A percentile compares a stretch with the other conserved stretches of the same genome.
These are phyloP conservation scores for Syngnathus rostellatus DNA, from an alignment of 2,797 vertebrate genomes.

Conservation along the genomic window DNA sequence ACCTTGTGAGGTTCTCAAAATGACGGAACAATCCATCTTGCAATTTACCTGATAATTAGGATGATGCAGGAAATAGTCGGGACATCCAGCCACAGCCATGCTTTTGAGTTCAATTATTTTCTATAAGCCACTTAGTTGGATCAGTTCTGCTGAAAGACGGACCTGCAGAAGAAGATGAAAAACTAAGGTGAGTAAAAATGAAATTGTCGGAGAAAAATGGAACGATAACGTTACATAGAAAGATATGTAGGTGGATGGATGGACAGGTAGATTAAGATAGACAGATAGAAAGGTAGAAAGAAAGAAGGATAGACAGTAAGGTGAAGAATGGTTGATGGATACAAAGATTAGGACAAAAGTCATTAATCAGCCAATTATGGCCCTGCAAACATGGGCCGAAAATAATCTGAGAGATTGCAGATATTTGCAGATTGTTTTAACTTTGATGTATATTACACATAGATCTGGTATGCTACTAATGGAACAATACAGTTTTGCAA, in stretches of 20 bases:
- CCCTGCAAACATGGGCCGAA: no score
- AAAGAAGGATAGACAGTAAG: no score
- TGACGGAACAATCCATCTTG: neutral
- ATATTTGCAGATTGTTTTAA: no score
- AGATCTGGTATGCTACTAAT: no score
- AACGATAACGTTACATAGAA: slow-evolving; percentile 6
- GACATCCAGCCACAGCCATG: slow-evolving; percentile 85
- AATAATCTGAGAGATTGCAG: no score
- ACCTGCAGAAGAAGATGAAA: slow-evolving; percentile 49
- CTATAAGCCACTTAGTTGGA: slow-evolving; percentile 48
- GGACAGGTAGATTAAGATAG: no score
- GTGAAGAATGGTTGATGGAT: neutral
- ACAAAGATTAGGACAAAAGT: no score
- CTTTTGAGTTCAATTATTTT: slow-evolving; percentile 47
- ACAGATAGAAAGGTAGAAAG: no score
- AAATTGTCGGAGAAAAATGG: slow-evolving; percentile 21
- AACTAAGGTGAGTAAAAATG: slow-evolving; percentile 20
- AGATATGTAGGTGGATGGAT: neutral
- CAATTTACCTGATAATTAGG: slow-evolving; percentile 78
- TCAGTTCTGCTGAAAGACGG: slow-evolving; percentile 54
- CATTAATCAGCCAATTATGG: no score
- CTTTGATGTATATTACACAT: no score
- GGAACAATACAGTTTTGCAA: no score
- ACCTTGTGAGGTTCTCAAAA: neutral
- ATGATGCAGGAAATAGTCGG: slow-evolving; percentile 84